A percentile compares a stretch with the other conserved stretches of the same genome.
These are phyloP conservation scores for Pseudomugil gertrudae DNA, from an alignment of 2,797 vertebrate species.

Conservation along the genomic window DNA sequence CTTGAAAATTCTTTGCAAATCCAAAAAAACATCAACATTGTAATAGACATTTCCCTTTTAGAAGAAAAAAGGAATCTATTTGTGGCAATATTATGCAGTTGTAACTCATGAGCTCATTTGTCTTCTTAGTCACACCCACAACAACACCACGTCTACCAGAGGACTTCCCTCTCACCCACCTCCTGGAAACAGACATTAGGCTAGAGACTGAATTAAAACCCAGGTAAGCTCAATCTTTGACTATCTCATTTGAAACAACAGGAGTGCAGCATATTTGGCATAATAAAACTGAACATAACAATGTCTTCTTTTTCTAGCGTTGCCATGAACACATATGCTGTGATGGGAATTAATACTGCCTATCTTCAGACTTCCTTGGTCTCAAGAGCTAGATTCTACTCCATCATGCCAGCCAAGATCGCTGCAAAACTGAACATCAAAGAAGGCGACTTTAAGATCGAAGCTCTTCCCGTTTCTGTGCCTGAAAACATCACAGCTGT, in stretches of 20 bases:
- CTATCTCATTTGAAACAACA: not conserved
- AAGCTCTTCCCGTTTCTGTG: slow-evolving; percentile 74
- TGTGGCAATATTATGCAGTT: not conserved
- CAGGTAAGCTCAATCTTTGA: slow-evolving; percentile 70
- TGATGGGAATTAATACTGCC: slow-evolving; percentile 82
- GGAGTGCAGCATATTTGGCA: not conserved
- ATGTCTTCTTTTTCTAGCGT: slow-evolving; percentile 64
- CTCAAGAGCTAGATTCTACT: slow-evolving; percentile 66
- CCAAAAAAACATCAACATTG: not conserved
- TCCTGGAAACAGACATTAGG: slow-evolving; percentile 78
- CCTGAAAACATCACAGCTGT: slow-evolving; percentile 75
- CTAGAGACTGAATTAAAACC: slow-evolving; percentile 79
- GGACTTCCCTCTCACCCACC: slow-evolving; percentile 66
- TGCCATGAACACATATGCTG: slow-evolving; percentile 80
- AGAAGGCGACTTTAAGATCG: slow-evolving; percentile 81
- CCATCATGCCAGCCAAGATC: slow-evolving; percentile 73
- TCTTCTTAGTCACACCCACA: slow-evolving; percentile 72
- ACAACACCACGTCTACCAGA: slow-evolving; percentile 78
- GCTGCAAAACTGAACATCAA: slow-evolving; percentile 71
- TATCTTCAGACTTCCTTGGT: slow-evolving; percentile 80
- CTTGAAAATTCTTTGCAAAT: not conserved
- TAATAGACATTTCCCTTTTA: not conserved
- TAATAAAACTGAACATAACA: slow-evolving; percentile 9
- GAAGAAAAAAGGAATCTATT: not conserved
- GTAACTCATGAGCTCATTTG: not conserved